Evolutionary conservation across 2,113 vertebrate species (phyloP).

Genomic region (Manacus vitellinus): DNA sequence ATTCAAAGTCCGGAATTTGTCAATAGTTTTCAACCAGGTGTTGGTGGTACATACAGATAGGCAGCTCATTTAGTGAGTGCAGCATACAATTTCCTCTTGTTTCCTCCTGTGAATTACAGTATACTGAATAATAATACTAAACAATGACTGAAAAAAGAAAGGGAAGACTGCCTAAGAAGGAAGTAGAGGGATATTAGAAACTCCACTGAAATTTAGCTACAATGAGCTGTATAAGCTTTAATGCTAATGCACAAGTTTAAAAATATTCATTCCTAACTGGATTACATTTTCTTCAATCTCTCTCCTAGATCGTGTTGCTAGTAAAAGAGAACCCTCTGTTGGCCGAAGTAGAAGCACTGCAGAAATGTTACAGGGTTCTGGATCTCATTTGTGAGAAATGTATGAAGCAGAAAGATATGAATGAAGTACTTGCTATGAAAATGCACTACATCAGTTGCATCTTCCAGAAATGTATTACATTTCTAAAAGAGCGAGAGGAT

Average conservation of each 20-base stretch:
- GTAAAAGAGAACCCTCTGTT: slow-evolving; percentile 92
- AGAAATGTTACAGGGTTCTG: slow-evolving; percentile 90
- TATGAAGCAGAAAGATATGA: slow-evolving; percentile 98
- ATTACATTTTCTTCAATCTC: background rate
- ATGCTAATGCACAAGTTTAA: background rate
- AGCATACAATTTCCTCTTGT: background rate
- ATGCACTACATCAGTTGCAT: slow-evolving; percentile 97
- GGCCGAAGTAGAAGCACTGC: slow-evolving; percentile 83
- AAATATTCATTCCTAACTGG: background rate
- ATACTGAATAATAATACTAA: background rate
- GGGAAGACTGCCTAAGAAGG: background rate
- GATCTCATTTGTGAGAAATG: slow-evolving; percentile 96
- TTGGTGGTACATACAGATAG: background rate
- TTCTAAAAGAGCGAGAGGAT: slow-evolving; percentile 89
- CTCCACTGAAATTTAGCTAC: background rate
- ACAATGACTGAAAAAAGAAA: background rate
- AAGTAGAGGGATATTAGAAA: background rate
- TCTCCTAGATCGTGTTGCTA: slow-evolving; percentile 87
- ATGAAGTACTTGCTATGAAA: slow-evolving; percentile 98
- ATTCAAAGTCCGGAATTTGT: background rate
- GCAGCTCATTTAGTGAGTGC: background rate
- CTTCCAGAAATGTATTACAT: slow-evolving; percentile 87
- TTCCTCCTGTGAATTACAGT: background rate
- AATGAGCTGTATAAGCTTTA: background rate
- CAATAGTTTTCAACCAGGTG: background rate